Percentiles rank a stretch among this genome's conserved stretches.
Evolutionary conservation across 2,113 vertebrate genomes (phyloP).

Genomic region (Aldabrachelys gigantea): DNA sequence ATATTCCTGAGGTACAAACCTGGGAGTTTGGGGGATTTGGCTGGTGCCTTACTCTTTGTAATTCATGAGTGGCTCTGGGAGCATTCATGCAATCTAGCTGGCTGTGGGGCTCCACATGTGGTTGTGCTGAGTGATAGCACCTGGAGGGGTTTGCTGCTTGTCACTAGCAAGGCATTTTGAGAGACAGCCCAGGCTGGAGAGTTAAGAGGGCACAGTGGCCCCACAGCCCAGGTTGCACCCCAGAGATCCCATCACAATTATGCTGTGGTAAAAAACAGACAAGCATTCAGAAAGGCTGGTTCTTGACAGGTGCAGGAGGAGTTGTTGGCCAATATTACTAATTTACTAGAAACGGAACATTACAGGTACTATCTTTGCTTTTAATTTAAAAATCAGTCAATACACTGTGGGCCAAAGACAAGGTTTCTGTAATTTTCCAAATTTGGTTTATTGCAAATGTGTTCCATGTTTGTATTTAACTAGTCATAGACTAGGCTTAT

Average conservation of each 20-base stretch:
- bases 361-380: background rate
- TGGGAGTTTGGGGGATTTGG: too few species aligned
- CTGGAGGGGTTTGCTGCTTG: too few species aligned
- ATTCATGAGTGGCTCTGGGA: too few species aligned
- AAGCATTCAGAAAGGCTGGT: background rate
- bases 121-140: too few species aligned
- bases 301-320: background rate
- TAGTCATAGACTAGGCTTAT: background rate
- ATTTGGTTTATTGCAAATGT: background rate
- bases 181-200: too few species aligned
- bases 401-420: background rate
- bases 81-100: too few species aligned
- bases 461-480: background rate
- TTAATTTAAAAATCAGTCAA: background rate
- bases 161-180: too few species aligned
- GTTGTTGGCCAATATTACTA: background rate
- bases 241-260: background rate
- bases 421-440: conserved; percentile 9
- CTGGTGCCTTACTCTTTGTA: too few species aligned
- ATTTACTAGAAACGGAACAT: background rate
- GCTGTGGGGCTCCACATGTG: too few species aligned
- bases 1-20: too few species aligned
- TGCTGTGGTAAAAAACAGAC: background rate
- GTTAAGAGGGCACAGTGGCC: too few species aligned
- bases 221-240: too few species aligned